A percentile compares a stretch with the other conserved stretches of the same genome.
These are phyloP conservation scores for Malurus elegans DNA, from an alignment of 2,113 vertebrate genomes.

Conservation along the genomic window DNA sequence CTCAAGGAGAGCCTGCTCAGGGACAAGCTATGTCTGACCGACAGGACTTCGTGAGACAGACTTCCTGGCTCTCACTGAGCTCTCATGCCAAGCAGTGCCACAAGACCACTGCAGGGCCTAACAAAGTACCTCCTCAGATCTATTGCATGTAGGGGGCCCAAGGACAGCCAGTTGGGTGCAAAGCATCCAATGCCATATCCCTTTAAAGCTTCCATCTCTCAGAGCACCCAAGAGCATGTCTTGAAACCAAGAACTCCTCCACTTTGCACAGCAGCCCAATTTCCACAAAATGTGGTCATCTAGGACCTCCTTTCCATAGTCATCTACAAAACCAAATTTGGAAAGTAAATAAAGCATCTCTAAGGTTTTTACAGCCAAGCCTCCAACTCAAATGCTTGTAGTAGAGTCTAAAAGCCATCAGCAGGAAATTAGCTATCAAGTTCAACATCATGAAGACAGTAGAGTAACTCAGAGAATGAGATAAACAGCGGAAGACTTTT, in stretches of 20 bases:
- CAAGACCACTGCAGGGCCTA: neutral
- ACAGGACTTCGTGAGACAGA: neutral
- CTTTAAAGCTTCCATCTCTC: neutral
- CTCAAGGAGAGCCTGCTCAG: neutral
- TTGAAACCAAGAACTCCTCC: neutral
- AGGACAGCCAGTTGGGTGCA: neutral
- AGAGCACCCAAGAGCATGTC: neutral
- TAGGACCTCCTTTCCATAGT: neutral
- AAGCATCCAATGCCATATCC: neutral
- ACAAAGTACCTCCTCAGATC: neutral
- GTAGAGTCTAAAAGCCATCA: neutral
- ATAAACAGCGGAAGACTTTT: neutral
- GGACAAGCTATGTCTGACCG: rapidly evolving
- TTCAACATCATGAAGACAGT: neutral
- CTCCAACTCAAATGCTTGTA: neutral
- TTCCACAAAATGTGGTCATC: neutral
- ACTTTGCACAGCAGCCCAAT: neutral
- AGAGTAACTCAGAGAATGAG: neutral
- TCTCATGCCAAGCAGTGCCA: neutral
- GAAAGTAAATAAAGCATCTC: neutral
- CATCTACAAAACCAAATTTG: neutral
- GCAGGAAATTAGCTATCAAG: neutral
- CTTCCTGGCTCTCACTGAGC: neutral
- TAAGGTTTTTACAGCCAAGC: neutral
- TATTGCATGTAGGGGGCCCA: rapidly evolving